These are phyloP conservation scores for Amblyopsis rosae DNA, from an alignment of 2,113 vertebrate species.

Conservation along the genomic window DNA sequence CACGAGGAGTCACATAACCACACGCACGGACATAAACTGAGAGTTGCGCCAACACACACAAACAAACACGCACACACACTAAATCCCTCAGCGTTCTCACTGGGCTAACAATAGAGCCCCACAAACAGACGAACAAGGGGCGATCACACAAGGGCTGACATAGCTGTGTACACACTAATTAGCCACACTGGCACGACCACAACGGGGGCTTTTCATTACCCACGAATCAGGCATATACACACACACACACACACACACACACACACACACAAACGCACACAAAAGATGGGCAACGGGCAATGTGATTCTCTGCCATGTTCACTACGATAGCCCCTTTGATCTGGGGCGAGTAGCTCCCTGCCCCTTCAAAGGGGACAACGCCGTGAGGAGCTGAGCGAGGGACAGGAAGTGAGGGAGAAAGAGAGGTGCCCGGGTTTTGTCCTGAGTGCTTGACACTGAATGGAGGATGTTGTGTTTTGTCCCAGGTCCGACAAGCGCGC, in stretches of 20 bases:
- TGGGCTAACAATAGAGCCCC: constrained; percentile 58
- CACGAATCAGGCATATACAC: constrained; percentile 23
- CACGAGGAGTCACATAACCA: background rate
- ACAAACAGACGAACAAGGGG: constrained; percentile 57
- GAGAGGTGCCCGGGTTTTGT: constrained; percentile 40
- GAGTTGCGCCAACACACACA: background rate
- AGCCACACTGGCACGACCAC: constrained; percentile 63
- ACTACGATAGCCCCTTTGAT: constrained; percentile 69
- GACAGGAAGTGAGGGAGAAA: background rate
- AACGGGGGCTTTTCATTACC: constrained; percentile 68
- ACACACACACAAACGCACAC: constrained; percentile 11
- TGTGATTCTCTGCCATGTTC: constrained; percentile 65
- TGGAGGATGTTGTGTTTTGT: constrained; percentile 66
- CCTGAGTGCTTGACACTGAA: constrained; percentile 61
- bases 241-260: constrained; percentile 1
- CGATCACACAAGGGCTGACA: constrained; percentile 62
- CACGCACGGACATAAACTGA: background rate
- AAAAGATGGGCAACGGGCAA: constrained; percentile 35
- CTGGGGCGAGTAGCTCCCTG: constrained; percentile 62
- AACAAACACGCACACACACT: constrained; percentile 34
- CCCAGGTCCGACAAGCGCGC: constrained; percentile 30
- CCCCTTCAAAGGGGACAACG: constrained; percentile 17
- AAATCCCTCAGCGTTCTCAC: constrained; percentile 53
- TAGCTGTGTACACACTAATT: constrained; percentile 77
- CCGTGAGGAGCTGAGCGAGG: constrained; percentile 38